Conservation (phyloP, 2,113 vertebrate genomes). For the Cygnus buccinator region DNA sequence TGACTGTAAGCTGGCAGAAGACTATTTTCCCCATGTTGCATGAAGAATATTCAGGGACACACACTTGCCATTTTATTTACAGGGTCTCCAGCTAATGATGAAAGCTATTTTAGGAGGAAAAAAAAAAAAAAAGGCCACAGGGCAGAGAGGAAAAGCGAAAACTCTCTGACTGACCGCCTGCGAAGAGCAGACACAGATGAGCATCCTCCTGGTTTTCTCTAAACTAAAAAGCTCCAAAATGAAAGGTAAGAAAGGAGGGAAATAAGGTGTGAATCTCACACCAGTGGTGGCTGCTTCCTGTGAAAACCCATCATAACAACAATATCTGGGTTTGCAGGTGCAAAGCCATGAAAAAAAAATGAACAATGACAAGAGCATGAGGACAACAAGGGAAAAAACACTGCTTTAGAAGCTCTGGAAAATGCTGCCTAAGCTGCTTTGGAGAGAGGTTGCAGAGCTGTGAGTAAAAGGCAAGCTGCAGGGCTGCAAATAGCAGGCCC, state of each 20-base stretch:
- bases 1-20: neutral
- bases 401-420: neutral
- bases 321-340: neutral
- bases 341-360: neutral
- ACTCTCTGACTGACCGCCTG: neutral
- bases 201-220: neutral
- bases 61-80: neutral
- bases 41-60: neutral
- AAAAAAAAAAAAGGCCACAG: rapidly evolving
- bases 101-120: neutral
- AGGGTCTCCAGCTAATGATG: neutral
- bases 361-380: neutral
- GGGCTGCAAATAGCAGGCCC: neutral
- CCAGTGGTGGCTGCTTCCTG: neutral
- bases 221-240: neutral
- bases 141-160: neutral
- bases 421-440: neutral
- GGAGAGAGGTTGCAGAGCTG: neutral
- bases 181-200: neutral
- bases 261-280: neutral
- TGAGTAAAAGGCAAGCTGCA: neutral
- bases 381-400: neutral
- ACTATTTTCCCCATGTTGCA: neutral
- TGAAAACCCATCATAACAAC: neutral
- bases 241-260: neutral